Conservation (phyloP, 2,797 vertebrate genomes). For the Macropodus opercularis region DNA sequence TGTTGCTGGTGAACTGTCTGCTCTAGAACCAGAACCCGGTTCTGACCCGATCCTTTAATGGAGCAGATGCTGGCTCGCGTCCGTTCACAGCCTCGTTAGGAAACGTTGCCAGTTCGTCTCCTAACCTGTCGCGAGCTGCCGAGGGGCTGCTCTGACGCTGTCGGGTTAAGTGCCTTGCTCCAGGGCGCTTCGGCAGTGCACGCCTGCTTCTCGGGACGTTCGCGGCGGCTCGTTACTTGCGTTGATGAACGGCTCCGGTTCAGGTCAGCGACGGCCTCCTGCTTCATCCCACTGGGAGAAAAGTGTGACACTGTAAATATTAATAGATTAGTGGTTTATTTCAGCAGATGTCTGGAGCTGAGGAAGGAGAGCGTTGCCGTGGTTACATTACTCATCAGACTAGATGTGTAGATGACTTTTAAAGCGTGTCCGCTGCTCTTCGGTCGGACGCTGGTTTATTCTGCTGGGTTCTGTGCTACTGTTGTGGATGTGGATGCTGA, state of each 20-base stretch:
- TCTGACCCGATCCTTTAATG: too few relatives aligned
- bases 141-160: conserved; percentile 27
- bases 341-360: conserved; percentile 69
- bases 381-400: conserved; percentile 55
- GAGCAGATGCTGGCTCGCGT: too few relatives aligned
- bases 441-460: conserved; percentile 47
- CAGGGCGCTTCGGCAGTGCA: conserved; percentile 35
- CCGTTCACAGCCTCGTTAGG: too few relatives aligned
- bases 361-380: conserved; percentile 40
- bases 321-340: too few relatives aligned
- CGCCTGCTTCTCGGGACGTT: not conserved
- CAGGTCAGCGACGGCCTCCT: too few relatives aligned
- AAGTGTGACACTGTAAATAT: conserved; percentile 54
- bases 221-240: too few relatives aligned
- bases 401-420: conserved; percentile 57
- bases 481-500: conserved; percentile 51
- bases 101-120: conserved; percentile 1
- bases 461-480: conserved; percentile 56
- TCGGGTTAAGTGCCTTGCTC: conserved; percentile 61
- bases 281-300: conserved; percentile 1
- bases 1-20: too few relatives aligned
- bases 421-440: conserved; percentile 24
- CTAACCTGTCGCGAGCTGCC: not conserved
- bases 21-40: too few relatives aligned
- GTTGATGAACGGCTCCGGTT: too few relatives aligned